phyloP scores from a whole-genome alignment of 2,888 invertebrate genomes.

The Calameuta idolon region DNA sequence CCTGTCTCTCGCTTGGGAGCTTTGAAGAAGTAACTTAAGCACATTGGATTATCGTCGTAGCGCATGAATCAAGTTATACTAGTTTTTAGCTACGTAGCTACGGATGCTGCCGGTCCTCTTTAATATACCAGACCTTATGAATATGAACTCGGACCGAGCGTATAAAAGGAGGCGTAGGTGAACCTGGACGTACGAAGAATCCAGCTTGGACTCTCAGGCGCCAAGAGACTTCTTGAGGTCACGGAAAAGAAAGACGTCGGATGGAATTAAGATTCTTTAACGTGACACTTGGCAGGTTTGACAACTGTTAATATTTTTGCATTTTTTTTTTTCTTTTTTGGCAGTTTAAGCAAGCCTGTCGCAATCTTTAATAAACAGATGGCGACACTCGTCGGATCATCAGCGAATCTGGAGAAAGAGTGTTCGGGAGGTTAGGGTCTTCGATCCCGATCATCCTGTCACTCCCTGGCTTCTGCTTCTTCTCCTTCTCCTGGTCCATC shows the following conservation, averaged over 20 bases:
- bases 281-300: background rate
- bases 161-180: constrained; percentile 43
- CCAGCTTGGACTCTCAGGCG: constrained; percentile 39
- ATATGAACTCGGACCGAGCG: background rate
- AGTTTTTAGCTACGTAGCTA: background rate
- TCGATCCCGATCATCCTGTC: too few species aligned
- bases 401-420: background rate
- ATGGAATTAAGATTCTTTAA: background rate
- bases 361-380: too few species aligned
- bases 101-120: background rate
- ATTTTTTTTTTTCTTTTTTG: constrained; percentile 36
- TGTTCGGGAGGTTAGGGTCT: background rate
- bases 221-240: constrained; percentile 44
- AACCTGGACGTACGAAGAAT: constrained; percentile 29
- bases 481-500: background rate
- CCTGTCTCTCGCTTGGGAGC: constrained; percentile 15
- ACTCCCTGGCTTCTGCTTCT: background rate
- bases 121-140: background rate
- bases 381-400: background rate
- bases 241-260: constrained; percentile 41
- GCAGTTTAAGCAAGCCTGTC: too few species aligned
- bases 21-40: background rate
- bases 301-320: constrained; percentile 47
- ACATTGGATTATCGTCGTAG: background rate
- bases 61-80: background rate